Evolutionary conservation across 2,888 invertebrate genomes (phyloP), one percentile per base, ranked within the genome.

Genomic region (Acrobasis suavella): DNA sequence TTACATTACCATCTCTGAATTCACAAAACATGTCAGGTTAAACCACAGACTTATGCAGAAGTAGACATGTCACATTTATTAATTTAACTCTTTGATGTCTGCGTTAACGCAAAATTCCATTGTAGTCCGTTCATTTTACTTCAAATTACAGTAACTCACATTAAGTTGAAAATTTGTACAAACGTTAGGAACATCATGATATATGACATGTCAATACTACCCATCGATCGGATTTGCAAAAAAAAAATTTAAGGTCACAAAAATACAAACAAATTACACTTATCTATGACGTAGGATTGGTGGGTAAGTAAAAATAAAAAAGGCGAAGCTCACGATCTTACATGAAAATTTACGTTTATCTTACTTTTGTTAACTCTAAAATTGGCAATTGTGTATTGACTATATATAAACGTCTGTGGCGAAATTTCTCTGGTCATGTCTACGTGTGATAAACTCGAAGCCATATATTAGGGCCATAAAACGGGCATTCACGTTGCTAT

Each of bases 401-500:
- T 37, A 54, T 54, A 32, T n/a, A n/a, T 54, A n/a, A 9, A 54
- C 14, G 52, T 37, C 32, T 8, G 15, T 37, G n/a, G 15, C 37
- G 37, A 52, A 7, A 52, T 54, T 54, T 1, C 38, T 15, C 15
- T 22, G 9, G 15, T 37, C 14, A 38, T 54, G 7, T 38, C 54
- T 54, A n/a, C 46, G 14, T 38, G 15, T 59, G 55, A 60, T 54
- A 62, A 63, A 65, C 63, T 63, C 60, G 62, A 64, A 64, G 64
- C 62, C 62, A 60, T 65, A 38, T 50, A 37, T 64, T 62, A 65
- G 50, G 50, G 42, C 62, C 39, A 61, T 64, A 60, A 64, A 62
- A 60, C 50, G 65, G 55, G 17, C 65, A 59, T 65, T 65, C 62
- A 64, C 65, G 59, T 50, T 22, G 54, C 62, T n/a, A 42, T 22